phyloP scores from a whole-genome alignment of 1,140 invertebrate species.

The Drosophila pandora region DNA sequence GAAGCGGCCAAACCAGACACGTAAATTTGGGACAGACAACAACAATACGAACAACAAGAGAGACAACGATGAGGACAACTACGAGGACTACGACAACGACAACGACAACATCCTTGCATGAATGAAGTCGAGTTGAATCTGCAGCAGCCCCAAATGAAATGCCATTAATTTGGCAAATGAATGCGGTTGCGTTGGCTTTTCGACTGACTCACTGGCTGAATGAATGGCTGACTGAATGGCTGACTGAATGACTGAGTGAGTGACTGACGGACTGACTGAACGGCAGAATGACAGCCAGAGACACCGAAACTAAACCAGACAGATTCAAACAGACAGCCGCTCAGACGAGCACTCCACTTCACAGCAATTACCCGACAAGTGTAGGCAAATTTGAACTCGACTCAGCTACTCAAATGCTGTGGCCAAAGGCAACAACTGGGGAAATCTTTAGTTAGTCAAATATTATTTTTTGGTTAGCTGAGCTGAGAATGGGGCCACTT shows the following conservation, averaged over 20 bases:
- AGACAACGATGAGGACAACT: conserved; percentile 22
- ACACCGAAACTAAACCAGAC: conserved; percentile 5
- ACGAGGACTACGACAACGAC: conserved; percentile 37
- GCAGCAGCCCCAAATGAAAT: conserved; percentile 71
- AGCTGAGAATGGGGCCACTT: background rate
- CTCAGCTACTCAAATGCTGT: conserved; percentile 29
- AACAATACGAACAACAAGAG: conserved; percentile 13
- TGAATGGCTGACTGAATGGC: conserved; percentile 35
- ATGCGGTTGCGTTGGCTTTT: conserved; percentile 70
- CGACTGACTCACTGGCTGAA: conserved; percentile 34
- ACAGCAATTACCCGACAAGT: conserved; percentile 76
- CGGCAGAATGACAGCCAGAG: conserved; percentile 2
- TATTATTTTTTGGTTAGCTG: conserved; percentile 33
- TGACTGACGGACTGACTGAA: background rate
- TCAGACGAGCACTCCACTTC: conserved; percentile 59
- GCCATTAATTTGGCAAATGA: conserved; percentile 82
- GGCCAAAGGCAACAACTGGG: conserved; percentile 40
- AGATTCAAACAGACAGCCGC: conserved; percentile 3
- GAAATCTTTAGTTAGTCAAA: conserved; percentile 46
- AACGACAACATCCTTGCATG: conserved; percentile 75
- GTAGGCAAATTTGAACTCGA: conserved; percentile 68
- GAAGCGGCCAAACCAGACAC: conserved; percentile 68
- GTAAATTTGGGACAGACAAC: conserved; percentile 63
- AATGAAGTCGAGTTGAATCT: conserved; percentile 57
- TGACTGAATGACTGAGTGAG: conserved; percentile 10